Conservation (phyloP, 2,797 vertebrate species). For the Sternotherus odoratus region DNA sequence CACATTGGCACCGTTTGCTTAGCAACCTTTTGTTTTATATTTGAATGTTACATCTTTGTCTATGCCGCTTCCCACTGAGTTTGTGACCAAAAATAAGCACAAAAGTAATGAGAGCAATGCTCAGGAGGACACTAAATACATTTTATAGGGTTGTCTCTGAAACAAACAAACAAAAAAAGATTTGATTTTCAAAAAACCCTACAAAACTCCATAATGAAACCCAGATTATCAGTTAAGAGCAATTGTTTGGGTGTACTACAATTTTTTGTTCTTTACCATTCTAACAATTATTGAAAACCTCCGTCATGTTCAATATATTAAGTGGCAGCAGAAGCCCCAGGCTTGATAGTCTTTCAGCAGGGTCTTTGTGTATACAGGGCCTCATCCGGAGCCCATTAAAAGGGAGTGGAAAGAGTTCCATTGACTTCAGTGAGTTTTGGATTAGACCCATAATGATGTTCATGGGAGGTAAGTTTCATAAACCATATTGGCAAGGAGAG, state of each 20-base stretch:
- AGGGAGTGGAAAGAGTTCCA: not conserved
- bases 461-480: not conserved
- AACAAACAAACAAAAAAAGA: constrained; percentile 4
- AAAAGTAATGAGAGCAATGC: constrained; percentile 17
- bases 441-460: not conserved
- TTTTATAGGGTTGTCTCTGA: not conserved
- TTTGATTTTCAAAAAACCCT: constrained; percentile 44
- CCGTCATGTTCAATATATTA: constrained; percentile 60
- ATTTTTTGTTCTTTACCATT: constrained; percentile 45
- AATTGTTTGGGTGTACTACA: constrained; percentile 27
- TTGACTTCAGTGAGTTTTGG: not conserved
- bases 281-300: constrained; percentile 61
- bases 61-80: constrained; percentile 32
- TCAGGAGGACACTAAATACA: not conserved
- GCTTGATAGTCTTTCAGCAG: constrained; percentile 15
- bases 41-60: constrained; percentile 37
- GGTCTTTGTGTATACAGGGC: constrained; percentile 4
- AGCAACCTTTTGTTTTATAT: not conserved
- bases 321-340: constrained; percentile 45
- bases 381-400: not conserved
- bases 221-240: constrained; percentile 42
- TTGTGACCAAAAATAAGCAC: constrained; percentile 57
- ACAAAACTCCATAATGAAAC: constrained; percentile 58
- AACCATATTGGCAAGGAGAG: not conserved
- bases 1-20: not conserved